phyloP scores from a whole-genome alignment of 1,140 invertebrate genomes.

The Hesperophylax magnus region DNA sequence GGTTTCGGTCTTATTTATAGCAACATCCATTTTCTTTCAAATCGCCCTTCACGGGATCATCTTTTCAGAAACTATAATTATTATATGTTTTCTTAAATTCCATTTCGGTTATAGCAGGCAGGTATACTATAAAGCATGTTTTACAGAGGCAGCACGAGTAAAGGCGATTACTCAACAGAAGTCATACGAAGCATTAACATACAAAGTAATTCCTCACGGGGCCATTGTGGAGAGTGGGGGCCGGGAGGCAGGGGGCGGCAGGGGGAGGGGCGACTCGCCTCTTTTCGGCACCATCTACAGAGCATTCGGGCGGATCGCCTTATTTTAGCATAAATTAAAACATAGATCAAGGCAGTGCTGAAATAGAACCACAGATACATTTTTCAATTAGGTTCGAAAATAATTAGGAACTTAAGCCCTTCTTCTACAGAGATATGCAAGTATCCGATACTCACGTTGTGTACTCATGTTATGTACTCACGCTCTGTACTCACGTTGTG shows the following conservation, averaged over 20 bases:
- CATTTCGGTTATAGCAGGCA: neutral
- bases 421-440: too few relatives aligned
- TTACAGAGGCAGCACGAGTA: slow-evolving; percentile 18
- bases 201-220: slow-evolving; percentile 37
- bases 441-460: too few relatives aligned
- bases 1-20: too few relatives aligned
- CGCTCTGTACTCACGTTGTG: too few relatives aligned
- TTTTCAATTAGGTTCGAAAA: too few relatives aligned
- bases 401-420: too few relatives aligned
- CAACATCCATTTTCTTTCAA: too few relatives aligned
- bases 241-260: too few relatives aligned
- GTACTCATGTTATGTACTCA: too few relatives aligned
- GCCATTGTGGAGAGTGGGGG: slow-evolving; percentile 35
- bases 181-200: slow-evolving; percentile 43
- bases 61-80: too few relatives aligned
- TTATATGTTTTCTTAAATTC: too few relatives aligned
- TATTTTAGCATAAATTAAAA: slow-evolving; percentile 43
- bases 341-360: slow-evolving; percentile 10
- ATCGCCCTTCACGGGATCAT: too few relatives aligned
- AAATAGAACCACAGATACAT: neutral
- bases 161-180: slow-evolving; percentile 42
- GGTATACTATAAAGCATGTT: neutral
- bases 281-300: slow-evolving; percentile 48
- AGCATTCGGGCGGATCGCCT: slow-evolving; percentile 38
- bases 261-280: slow-evolving; percentile 26